A percentile compares a stretch with the other conserved stretches of the same genome.
phyloP scores from a whole-genome alignment of 2,797 vertebrate species.

The Poecilia gillii region DNA sequence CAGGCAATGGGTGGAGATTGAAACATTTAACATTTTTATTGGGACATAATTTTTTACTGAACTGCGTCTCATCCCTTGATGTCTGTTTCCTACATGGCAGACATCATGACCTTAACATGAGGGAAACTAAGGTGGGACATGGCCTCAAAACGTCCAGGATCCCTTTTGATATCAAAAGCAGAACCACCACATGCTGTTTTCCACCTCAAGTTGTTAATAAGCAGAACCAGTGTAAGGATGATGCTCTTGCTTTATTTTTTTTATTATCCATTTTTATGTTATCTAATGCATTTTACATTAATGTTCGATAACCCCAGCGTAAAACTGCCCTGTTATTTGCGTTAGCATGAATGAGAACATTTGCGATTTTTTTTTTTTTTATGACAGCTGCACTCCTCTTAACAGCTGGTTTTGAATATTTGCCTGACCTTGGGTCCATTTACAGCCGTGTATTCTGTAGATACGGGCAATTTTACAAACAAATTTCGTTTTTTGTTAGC shows the following conservation, averaged over 20 bases:
- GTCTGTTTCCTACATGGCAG: background rate
- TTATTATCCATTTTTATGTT: background rate
- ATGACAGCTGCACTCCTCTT: background rate
- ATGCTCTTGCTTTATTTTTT: background rate
- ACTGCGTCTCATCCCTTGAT: background rate
- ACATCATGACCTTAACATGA: background rate
- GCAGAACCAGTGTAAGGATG: background rate
- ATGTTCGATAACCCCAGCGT: background rate
- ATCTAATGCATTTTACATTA: background rate
- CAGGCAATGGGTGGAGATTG: background rate
- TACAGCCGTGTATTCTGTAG: too few species aligned
- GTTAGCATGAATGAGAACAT: background rate
- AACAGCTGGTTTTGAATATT: too few species aligned
- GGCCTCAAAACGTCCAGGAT: background rate
- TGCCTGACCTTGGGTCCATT: too few species aligned
- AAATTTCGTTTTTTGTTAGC: too few species aligned
- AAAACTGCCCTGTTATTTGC: background rate
- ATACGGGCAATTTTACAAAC: too few species aligned
- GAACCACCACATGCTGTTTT: background rate
- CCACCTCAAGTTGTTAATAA: background rate
- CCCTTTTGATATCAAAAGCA: background rate
- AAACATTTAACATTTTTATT: too few species aligned
- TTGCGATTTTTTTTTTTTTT: background rate
- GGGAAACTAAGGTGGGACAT: background rate
- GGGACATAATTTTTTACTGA: background rate